Conservation (phyloP, 37 sponge, comb jelly and placozoan genomes). For the Ianthella basta region DNA sequence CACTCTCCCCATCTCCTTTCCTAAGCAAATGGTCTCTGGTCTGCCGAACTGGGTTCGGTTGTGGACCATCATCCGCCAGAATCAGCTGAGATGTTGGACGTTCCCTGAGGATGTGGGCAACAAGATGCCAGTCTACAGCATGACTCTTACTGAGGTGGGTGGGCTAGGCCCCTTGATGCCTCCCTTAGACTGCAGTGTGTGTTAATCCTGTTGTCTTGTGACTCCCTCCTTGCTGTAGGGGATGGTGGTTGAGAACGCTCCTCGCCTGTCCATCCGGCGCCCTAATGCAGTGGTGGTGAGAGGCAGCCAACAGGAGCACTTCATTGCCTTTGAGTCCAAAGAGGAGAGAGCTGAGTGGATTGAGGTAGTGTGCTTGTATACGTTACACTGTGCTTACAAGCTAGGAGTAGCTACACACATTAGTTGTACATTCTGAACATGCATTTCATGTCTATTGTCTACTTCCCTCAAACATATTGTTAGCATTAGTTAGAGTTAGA, state of each 20-base stretch:
- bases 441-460: no score
- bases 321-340: slow-evolving; percentile 83
- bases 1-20: not conserved
- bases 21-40: slow-evolving; percentile 83
- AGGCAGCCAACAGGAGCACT: slow-evolving; percentile 49
- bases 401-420: no score
- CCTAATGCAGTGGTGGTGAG: slow-evolving; percentile 74
- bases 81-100: slow-evolving; percentile 82
- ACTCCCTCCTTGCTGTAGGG: not conserved
- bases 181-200: no score
- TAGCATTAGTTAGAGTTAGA: no score
- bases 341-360: slow-evolving; percentile 86
- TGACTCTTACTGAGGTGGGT: slow-evolving; percentile 71
- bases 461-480: no score
- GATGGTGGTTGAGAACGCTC: slow-evolving; percentile 76
- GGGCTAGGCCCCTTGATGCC: no score
- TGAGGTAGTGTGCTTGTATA: not conserved
- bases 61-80: slow-evolving; percentile 94
- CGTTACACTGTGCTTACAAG: no score
- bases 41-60: slow-evolving; percentile 87
- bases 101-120: slow-evolving; percentile 92
- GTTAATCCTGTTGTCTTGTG: no score
- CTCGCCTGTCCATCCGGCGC: slow-evolving; percentile 77
- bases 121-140: slow-evolving; percentile 65
- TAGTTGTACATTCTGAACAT: no score